phyloP scores from a whole-genome alignment of 2,888 invertebrate species.

The Adelognathus sp. region DNA sequence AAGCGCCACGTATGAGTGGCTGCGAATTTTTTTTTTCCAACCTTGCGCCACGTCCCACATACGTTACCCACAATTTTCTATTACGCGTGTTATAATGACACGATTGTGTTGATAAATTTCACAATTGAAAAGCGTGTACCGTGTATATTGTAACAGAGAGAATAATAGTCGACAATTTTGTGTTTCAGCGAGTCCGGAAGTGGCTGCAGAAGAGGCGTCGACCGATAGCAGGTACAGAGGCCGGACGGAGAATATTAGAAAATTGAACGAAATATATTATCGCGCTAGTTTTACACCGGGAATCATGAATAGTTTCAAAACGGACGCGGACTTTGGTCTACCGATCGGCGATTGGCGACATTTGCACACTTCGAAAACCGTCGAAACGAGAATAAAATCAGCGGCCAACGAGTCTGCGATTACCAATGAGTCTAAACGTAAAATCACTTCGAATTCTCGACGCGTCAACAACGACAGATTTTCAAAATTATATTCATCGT shows the following conservation, averaged over 20 bases:
- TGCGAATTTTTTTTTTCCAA: not conserved
- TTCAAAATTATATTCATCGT: constrained; percentile 23
- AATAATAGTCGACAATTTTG: constrained; percentile 33
- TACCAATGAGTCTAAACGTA: not conserved
- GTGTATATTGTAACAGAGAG: not conserved
- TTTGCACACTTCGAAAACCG: constrained; percentile 5
- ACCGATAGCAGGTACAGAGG: constrained; percentile 78
- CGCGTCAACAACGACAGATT: constrained; percentile 27
- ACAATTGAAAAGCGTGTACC: not conserved
- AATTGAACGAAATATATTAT: constrained; percentile 66
- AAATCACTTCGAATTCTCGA: not conserved
- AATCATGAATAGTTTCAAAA: constrained; percentile 52
- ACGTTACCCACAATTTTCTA: constrained; percentile 5
- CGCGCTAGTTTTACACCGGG: constrained; percentile 55
- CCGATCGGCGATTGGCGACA: constrained; percentile 32
- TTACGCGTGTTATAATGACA: not conserved
- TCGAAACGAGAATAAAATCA: not conserved
- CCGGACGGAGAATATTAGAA: constrained; percentile 69
- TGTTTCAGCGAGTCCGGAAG: constrained; percentile 64
- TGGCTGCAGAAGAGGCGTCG: constrained; percentile 60
- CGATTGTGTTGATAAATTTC: not conserved
- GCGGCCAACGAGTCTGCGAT: not conserved
- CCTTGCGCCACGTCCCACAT: not conserved
- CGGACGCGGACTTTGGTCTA: constrained; percentile 40
- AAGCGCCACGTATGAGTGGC: not conserved